Conservation (phyloP, 2,888 invertebrate species). For the Dryobotodes eremita region DNA sequence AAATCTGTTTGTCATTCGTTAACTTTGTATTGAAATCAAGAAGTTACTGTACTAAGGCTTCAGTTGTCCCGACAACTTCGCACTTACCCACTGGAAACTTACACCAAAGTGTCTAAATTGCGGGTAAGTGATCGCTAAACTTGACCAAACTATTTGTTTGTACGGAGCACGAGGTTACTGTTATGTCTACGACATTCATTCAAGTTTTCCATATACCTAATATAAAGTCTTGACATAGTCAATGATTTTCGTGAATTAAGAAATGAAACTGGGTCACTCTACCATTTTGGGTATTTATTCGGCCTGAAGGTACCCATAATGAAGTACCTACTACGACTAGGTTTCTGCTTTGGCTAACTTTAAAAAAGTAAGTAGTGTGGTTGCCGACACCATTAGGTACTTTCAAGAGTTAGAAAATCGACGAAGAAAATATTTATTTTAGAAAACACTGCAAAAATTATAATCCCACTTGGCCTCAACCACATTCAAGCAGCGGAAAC, state of each 20-base stretch:
- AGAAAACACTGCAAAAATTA: conserved; percentile 7
- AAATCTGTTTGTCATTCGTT: conserved; percentile 33
- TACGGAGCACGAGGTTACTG: background rate
- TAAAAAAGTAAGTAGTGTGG: background rate
- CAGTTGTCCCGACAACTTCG: conserved; percentile 4
- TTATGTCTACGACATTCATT: background rate
- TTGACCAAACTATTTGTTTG: conserved; percentile 42
- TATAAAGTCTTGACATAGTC: background rate
- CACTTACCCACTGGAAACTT: conserved; percentile 22
- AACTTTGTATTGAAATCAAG: conserved; percentile 27
- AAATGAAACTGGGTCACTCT: background rate
- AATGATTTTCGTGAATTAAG: background rate
- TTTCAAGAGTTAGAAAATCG: background rate
- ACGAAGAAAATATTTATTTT: background rate
- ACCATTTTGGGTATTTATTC: background rate
- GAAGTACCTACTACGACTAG: background rate
- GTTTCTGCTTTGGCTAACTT: background rate
- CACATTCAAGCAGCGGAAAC: conserved; percentile 17
- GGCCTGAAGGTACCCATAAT: background rate
- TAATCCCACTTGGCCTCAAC: conserved; percentile 20
- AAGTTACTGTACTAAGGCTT: conserved; percentile 19
- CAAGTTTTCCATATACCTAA: background rate
- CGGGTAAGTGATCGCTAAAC: conserved; percentile 16
- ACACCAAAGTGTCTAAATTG: conserved; percentile 28
- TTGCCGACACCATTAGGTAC: background rate